Evolutionary conservation across 2,888 invertebrate genomes (phyloP), one percentile per base, ranked within the genome.

Genomic region (Lepidonotus clava): DNA sequence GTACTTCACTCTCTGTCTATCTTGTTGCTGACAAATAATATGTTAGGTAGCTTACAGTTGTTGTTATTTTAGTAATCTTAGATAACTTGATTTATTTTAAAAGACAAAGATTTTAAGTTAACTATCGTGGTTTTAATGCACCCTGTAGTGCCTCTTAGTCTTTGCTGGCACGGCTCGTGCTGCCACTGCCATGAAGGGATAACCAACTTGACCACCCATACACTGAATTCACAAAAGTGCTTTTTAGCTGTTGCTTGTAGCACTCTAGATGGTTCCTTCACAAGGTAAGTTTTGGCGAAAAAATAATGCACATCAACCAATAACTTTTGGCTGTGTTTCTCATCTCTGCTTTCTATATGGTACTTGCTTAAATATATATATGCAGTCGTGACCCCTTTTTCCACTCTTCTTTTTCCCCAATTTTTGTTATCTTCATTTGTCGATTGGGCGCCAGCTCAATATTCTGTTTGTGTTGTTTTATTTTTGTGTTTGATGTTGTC

Each of bases 401-500:
- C n/a, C n/a, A n/a, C n/a, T n/a, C n/a, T n/a, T n/a, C n/a, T n/a
- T n/a, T n/a, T n/a, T n/a, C n/a, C n/a, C n/a, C n/a, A n/a, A n/a
- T n/a, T n/a, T n/a, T n/a, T n/a, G n/a, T n/a, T n/a, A n/a, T n/a
- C n/a, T n/a, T n/a, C n/a, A n/a, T n/a, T n/a, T n/a, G n/a, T n/a
- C n/a, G n/a, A n/a, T n/a, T n/a, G n/a, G n/a, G n/a, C n/a, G n/a
- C n/a, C n/a, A n/a, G n/a, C n/a, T n/a, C n/a, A n/a, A n/a, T n/a
- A n/a, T n/a, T n/a, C n/a, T n/a, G n/a, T 71, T 36, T 1, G 34
- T 34, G 36, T 61, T 61, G 38, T 14, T 32, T 71, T 71, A 36
- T 36, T 71, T 71, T 71, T 71, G 38, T 71, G 36, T 71, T 46
- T 71, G 71, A 71, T 71, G 71, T 71, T 38, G 36, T 71, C 71